phyloP scores from a whole-genome alignment of 2,888 invertebrate species.

The Agrotis segetum region DNA sequence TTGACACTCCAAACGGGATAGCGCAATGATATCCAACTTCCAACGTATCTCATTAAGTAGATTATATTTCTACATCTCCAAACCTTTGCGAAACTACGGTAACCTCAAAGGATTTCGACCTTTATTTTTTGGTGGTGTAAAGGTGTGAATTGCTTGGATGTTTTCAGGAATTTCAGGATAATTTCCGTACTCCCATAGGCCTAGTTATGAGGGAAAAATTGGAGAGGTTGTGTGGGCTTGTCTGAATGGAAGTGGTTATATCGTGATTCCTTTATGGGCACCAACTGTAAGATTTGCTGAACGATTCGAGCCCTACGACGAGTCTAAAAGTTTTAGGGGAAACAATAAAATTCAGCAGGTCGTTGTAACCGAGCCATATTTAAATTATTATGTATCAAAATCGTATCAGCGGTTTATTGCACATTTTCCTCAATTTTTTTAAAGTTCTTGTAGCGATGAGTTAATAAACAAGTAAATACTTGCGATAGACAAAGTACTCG shows the following conservation, averaged over 20 bases:
- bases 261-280: constrained; percentile 56
- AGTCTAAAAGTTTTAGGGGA: neutral
- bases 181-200: constrained; percentile 69
- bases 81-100: constrained; percentile 46
- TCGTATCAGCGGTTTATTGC: too few species aligned
- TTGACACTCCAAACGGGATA: constrained; percentile 70
- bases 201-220: constrained; percentile 75
- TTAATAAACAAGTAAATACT: too few species aligned
- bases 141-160: constrained; percentile 49
- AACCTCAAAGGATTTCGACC: constrained; percentile 18
- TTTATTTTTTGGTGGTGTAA: constrained; percentile 21
- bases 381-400: too few species aligned
- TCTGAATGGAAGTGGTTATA: constrained; percentile 59
- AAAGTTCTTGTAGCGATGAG: too few species aligned
- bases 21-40: constrained; percentile 66
- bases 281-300: constrained; percentile 1
- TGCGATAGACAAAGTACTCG: too few species aligned
- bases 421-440: too few species aligned
- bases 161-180: constrained; percentile 49
- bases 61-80: constrained; percentile 76
- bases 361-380: too few species aligned
- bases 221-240: constrained; percentile 67
- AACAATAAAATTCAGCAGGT: too few species aligned
- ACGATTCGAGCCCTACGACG: neutral
- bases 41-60: constrained; percentile 78